Base-by-base conservation (phyloP, 2,113 vertebrate species). In the Pithys albifrons region DNA sequence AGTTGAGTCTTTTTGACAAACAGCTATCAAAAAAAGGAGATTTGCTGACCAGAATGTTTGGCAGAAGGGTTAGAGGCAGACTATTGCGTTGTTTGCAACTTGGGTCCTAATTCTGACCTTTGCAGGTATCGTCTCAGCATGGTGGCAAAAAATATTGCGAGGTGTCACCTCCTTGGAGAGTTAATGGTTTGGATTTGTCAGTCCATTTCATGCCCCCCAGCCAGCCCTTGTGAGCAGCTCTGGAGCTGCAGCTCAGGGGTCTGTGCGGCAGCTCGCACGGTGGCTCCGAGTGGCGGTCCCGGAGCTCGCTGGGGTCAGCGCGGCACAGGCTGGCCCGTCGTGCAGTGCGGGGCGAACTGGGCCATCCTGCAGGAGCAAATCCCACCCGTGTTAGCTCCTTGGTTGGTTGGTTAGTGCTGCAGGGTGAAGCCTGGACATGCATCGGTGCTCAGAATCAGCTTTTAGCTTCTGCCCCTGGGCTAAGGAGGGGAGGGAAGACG, bases 261-360 rank as follows among this genome's bases (percentile, higher is more conserved):
- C 11, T 9, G 22, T 20, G 48, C 5, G 2, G 37, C 46, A 45
- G 1, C 37, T 29, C 27, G 0, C 23, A 43, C 12, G 57, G 35
- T 5, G 39, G 39, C 78, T 73, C 66, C 19, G 29, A 28, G 8
- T 13, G 19, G 35, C 2, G 8, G 67, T 25, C 18, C 33, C 13
- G 7, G 71, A 41, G 74, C 37, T 51, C 17, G 0, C 5, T 1
- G 28, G 4, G 35, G 48, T 14, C 25, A 25, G 9, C 27, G 19
- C 3, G 0, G 11, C 23, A 4, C 23, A 10, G 48, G 23, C 1
- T 10, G 7, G 6, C 11, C 27, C 20, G 0, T 35, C 33, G 28
- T 39, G 39, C 2, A 0, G 4, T 3, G 43, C 14, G 3, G 25
- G 43, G 85, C 52, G 31, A 25, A 19, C 37, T 0, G 18, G 28